Conservation (phyloP, 2,113 vertebrate genomes). For the Accipiter cooperii region DNA sequence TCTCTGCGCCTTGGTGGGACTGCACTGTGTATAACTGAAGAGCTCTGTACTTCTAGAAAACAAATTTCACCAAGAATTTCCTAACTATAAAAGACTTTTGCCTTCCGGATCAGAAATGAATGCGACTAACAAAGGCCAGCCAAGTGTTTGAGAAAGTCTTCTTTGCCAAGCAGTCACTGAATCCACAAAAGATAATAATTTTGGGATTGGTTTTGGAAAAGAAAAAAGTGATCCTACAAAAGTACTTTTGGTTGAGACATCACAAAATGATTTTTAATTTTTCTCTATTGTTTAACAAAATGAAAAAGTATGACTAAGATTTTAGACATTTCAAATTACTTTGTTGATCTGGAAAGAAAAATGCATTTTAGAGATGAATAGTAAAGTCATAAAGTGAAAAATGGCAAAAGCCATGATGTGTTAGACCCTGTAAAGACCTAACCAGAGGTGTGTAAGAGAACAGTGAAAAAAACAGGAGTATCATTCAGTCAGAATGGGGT, state of each 20-base stretch:
- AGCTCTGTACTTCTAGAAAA: background rate
- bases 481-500: background rate
- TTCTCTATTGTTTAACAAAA: background rate
- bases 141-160: background rate
- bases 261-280: background rate
- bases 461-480: background rate
- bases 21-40: background rate
- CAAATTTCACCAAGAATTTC: background rate
- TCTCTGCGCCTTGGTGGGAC: background rate
- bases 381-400: background rate
- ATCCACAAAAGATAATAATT: background rate
- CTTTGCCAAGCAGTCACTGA: background rate
- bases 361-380: background rate
- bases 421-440: background rate
- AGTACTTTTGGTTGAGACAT: background rate
- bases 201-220: background rate
- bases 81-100: background rate
- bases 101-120: background rate
- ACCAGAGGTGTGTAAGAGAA: background rate
- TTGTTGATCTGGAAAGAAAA: background rate
- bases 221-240: background rate
- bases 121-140: background rate
- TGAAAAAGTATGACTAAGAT: background rate
- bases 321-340: background rate
- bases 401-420: background rate